Percentiles rank a stretch among this genome's conserved stretches.
phyloP scores from a whole-genome alignment of 2,797 vertebrate genomes.

The Sylvia borin region DNA sequence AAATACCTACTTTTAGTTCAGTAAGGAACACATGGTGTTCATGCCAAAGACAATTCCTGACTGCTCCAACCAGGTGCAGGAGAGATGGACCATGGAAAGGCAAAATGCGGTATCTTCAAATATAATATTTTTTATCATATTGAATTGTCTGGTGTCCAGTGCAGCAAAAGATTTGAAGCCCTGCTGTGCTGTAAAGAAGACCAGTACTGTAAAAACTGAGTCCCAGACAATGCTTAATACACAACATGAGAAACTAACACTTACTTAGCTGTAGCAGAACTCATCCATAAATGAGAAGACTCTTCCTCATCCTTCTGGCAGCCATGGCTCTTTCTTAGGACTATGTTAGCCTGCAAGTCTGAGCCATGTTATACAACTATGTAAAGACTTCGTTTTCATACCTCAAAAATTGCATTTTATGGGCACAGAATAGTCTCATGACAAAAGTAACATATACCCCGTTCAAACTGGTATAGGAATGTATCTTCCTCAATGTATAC shows the following conservation, averaged over 20 bases:
- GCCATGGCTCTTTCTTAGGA: neutral
- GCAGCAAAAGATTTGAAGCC: neutral
- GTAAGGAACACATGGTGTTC: neutral
- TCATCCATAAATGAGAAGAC: neutral
- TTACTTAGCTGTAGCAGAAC: neutral
- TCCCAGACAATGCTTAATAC: neutral
- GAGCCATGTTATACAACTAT: neutral
- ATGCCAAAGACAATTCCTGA: neutral
- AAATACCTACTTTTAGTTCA: conserved; percentile 6
- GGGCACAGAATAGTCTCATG: neutral
- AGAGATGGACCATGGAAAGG: conserved; percentile 38
- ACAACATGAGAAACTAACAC: neutral
- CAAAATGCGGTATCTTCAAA: conserved; percentile 5
- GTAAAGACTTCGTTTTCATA: neutral
- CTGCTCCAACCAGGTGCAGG: neutral
- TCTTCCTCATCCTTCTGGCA: neutral
- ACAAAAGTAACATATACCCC: fast-evolving
- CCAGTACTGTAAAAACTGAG: neutral
- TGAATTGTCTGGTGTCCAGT: neutral
- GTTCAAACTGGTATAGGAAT: neutral
- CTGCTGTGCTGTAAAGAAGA: neutral
- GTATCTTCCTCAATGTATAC: neutral
- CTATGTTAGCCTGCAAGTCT: neutral
- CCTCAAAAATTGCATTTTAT: neutral
- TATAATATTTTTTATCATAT: neutral